Evolutionary conservation across 2,113 vertebrate genomes (phyloP).

Genomic region (Cichladusa arquata): DNA sequence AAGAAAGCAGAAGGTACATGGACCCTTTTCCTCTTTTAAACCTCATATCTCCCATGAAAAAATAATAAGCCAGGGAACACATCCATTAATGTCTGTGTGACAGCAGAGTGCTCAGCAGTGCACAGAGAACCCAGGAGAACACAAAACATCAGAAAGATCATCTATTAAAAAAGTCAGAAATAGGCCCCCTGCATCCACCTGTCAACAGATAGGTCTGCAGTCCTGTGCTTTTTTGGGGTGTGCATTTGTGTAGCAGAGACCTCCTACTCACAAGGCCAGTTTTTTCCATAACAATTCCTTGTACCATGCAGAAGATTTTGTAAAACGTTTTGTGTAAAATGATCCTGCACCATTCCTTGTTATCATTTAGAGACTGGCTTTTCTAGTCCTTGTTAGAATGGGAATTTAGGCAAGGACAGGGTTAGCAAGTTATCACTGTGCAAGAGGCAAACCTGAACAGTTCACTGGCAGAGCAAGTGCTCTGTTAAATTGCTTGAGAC

Average conservation of each 20-base stretch:
- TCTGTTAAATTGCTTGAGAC: neutral
- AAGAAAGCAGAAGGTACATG: neutral
- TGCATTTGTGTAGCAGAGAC: neutral
- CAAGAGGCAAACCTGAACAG: neutral
- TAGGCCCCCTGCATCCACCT: neutral
- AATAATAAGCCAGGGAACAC: neutral
- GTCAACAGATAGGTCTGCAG: neutral
- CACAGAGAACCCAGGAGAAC: neutral
- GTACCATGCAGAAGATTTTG: neutral
- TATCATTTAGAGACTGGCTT: neutral
- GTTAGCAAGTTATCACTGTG: neutral
- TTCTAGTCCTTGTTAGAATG: neutral
- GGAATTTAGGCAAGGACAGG: neutral
- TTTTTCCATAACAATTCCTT: neutral
- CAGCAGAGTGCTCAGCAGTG: neutral
- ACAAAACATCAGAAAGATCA: neutral
- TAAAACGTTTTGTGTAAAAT: neutral
- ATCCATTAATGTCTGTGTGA: neutral
- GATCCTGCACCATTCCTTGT: neutral
- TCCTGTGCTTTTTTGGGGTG: neutral
- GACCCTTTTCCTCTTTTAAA: conserved; percentile 1
- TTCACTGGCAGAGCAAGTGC: neutral
- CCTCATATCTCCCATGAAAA: neutral
- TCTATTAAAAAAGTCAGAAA: neutral
- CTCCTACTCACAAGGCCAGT: neutral